Percentiles rank a stretch among this genome's conserved stretches.
phyloP scores from a whole-genome alignment of 2,797 vertebrate genomes.

The Pangasius djambal region DNA sequence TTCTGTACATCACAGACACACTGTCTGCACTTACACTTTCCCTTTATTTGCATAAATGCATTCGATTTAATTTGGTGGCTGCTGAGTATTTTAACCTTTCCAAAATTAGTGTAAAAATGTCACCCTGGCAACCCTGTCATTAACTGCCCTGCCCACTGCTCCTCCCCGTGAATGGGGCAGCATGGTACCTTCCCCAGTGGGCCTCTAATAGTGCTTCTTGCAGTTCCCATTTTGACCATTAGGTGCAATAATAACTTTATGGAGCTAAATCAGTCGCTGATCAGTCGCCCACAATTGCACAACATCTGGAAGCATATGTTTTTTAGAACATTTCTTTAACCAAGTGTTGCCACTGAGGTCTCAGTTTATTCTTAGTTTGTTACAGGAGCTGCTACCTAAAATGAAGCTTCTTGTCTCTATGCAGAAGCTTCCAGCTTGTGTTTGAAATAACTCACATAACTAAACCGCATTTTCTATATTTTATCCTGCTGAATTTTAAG shows the following conservation, averaged over 20 bases:
- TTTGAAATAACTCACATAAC: neutral
- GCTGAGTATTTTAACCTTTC: too few species aligned
- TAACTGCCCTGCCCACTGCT: neutral
- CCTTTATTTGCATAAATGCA: too few species aligned
- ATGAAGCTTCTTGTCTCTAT: neutral
- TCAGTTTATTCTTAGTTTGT: neutral
- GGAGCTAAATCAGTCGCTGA: neutral
- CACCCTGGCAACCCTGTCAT: neutral
- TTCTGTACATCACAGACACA: too few species aligned
- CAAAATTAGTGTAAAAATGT: neutral
- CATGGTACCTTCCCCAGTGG: neutral
- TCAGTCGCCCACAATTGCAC: neutral
- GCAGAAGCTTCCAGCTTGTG: neutral
- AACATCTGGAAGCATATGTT: neutral
- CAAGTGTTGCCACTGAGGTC: neutral
- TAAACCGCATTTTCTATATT: neutral
- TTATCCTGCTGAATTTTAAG: neutral
- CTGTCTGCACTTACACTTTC: too few species aligned
- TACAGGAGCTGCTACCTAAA: neutral
- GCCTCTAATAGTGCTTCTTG: neutral
- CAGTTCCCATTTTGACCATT: neutral
- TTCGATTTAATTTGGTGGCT: too few species aligned
- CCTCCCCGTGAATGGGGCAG: neutral
- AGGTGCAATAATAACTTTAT: neutral
- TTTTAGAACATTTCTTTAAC: neutral